Base-by-base conservation (phyloP, 1,140 invertebrate genomes). In the Babylonia areolata region DNA sequence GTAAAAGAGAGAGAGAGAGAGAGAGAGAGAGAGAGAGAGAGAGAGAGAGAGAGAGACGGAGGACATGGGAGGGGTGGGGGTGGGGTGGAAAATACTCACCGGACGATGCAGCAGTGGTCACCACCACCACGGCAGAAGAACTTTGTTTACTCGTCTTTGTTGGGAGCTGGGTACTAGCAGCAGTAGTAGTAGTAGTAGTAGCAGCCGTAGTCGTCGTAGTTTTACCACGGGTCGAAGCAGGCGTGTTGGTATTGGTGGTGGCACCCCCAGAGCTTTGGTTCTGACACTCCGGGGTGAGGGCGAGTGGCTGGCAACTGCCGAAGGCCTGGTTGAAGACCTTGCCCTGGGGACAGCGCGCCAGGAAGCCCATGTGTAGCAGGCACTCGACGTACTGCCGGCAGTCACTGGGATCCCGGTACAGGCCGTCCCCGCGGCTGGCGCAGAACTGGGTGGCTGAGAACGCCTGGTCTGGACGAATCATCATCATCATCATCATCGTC, bases 241-340 rank as follows among this genome's bases (percentile, higher is more conserved):
- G 9, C 0, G 9, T 51, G 0, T 23, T 64, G 58, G 9, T 64
- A 23, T 5, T 64, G 58, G 12, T n/a, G 28, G 12, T 64, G 58
- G 28, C 58, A n/a, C n/a, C n/a, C n/a, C n/a, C n/a, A 64, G 58
- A 23, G 58, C 12, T n/a, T 6, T n/a, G 58, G 28, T 23, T 64
- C 58, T 64, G 58, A 23, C 87, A 89, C n/a, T 33, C 85, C 5
- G 88, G 81, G 1, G 85, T 83, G 39, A 84, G 54, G 42, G 28
- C 12, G 5, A 86, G 77, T 11, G 80, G 87, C 73, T 89, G 86
- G 64, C 88, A 89, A 20, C 84, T 84, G 17, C 58, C 33, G 33
- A 85, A 54, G 12, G 42, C 37, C 81, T 87, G 81, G 71, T 87
- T 58, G 51, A 81, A 81, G 28, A 81, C 80, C 1, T 46, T 31